phyloP scores from a whole-genome alignment of 2,888 invertebrate species.

The Hyalella azteca region DNA sequence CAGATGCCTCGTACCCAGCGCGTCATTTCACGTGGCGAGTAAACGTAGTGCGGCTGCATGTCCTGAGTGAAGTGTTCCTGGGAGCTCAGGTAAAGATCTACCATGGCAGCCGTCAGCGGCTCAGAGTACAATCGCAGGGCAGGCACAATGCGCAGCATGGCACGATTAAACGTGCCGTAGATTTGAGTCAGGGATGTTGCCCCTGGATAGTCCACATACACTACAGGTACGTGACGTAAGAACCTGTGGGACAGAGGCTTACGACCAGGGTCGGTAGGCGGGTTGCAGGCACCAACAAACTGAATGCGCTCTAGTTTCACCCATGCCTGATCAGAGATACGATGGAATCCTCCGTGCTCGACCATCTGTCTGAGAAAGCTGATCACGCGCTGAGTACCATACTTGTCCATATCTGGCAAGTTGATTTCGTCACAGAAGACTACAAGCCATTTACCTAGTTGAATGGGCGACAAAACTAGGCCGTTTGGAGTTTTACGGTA shows the following conservation, averaged over 20 bases:
- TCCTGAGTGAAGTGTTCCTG: slow-evolving; percentile 99
- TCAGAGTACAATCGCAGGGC: slow-evolving; percentile 91
- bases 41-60: slow-evolving; percentile 99
- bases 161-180: slow-evolving; percentile 68
- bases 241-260: slow-evolving; percentile 87
- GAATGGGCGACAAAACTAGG: slow-evolving; percentile 88
- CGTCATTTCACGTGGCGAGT: slow-evolving; percentile 98
- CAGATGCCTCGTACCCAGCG: slow-evolving; percentile 99
- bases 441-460: slow-evolving; percentile 97
- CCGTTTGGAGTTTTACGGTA: slow-evolving; percentile 98
- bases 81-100: slow-evolving; percentile 93
- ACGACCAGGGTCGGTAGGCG: slow-evolving; percentile 98
- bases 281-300: slow-evolving; percentile 99
- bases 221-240: slow-evolving; percentile 92
- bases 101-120: slow-evolving; percentile 98
- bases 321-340: slow-evolving; percentile 85
- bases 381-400: slow-evolving; percentile 97
- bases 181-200: slow-evolving; percentile 92
- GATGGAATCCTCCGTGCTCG: slow-evolving; percentile 78
- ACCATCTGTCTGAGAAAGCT: slow-evolving; percentile 97
- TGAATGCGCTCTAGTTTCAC: slow-evolving; percentile 96
- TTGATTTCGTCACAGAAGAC: slow-evolving; percentile 99
- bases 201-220: slow-evolving; percentile 99
- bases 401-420: slow-evolving; percentile 98
- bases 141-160: slow-evolving; percentile 95